phyloP scores from a whole-genome alignment of 2,113 vertebrate genomes.

The Pangasianodon gigas region DNA sequence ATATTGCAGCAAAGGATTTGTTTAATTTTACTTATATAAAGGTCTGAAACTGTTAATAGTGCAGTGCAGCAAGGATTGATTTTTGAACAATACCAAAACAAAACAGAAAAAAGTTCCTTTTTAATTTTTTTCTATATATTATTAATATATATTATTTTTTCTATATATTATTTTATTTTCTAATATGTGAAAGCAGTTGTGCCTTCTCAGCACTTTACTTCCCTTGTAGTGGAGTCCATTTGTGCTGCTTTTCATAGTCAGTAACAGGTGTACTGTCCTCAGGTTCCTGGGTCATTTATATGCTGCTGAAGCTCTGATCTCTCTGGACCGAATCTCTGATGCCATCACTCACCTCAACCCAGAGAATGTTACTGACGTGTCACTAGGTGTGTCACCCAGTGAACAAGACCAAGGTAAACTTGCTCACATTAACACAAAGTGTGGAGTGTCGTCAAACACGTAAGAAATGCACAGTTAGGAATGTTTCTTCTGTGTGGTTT shows the following conservation, averaged over 20 bases:
- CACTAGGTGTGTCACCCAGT: constrained; percentile 85
- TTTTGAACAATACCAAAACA: background rate
- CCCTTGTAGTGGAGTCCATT: background rate
- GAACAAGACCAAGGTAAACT: constrained; percentile 94
- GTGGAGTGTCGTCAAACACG: background rate
- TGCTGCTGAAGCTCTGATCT: constrained; percentile 97
- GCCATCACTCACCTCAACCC: constrained; percentile 96
- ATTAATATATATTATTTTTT: background rate
- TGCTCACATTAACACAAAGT: background rate
- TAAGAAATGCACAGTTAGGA: background rate
- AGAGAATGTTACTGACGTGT: constrained; percentile 95
- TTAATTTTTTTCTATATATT: background rate
- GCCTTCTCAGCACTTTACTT: background rate
- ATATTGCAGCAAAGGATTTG: background rate
- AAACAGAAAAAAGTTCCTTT: background rate
- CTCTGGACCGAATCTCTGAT: constrained; percentile 96
- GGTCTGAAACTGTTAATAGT: background rate
- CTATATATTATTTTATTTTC: background rate
- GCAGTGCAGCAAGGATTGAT: background rate
- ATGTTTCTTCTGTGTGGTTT: background rate
- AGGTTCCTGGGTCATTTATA: constrained; percentile 98
- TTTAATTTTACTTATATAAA: background rate
- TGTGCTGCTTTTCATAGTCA: constrained; percentile 26
- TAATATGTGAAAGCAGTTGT: background rate
- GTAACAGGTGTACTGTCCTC: constrained; percentile 49